These are phyloP conservation scores for Holacanthus passer DNA, from an alignment of 2,113 vertebrate species.

Conservation along the genomic window DNA sequence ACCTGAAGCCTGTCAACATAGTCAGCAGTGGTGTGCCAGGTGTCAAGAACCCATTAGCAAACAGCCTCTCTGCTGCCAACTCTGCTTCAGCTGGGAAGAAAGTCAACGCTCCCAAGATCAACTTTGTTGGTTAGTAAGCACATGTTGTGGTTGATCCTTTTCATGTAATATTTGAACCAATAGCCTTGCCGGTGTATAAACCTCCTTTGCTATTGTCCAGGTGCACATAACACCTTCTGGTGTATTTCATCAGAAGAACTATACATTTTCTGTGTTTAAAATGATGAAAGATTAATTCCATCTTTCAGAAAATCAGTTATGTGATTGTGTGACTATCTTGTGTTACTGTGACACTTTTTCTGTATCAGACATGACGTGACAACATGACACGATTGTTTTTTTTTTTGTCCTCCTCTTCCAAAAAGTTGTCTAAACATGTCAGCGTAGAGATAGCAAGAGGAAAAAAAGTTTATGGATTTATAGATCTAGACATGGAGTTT, in stretches of 20 bases:
- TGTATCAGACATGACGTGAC: background rate
- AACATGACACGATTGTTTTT: no score
- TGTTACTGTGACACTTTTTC: background rate
- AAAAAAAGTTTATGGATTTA: no score
- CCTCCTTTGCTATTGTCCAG: background rate
- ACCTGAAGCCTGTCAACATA: conserved; percentile 83
- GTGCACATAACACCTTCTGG: no score
- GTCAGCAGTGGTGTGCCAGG: conserved; percentile 83
- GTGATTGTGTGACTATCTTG: background rate
- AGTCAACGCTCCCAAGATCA: conserved; percentile 95
- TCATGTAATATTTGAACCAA: background rate
- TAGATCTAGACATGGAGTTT: no score
- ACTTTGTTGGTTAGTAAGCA: conserved; percentile 94
- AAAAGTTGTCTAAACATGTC: no score
- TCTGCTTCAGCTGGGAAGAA: conserved; percentile 89
- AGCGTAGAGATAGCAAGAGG: no score
- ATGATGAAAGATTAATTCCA: background rate
- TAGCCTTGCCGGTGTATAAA: background rate
- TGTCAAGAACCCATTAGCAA: conserved; percentile 63
- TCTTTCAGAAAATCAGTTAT: background rate
- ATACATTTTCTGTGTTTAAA: background rate
- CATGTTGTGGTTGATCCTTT: background rate
- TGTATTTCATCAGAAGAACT: background rate
- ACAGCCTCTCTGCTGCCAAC: conserved; percentile 72
- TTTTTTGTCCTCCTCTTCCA: no score